phyloP scores from a whole-genome alignment of 2,888 invertebrate genomes.

The Teleogryllus oceanicus region DNA sequence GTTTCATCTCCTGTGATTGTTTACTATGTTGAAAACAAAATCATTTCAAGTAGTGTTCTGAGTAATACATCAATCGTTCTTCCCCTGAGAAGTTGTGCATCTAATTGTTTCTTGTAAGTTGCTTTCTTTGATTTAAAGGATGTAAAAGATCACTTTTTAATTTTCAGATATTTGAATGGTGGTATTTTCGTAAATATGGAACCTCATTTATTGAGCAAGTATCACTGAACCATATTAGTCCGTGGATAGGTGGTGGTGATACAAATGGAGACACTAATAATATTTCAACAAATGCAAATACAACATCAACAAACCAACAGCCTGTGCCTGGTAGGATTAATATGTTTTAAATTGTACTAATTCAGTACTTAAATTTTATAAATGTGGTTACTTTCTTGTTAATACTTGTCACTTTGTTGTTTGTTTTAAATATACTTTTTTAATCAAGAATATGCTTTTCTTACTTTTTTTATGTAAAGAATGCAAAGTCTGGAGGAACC shows the following conservation, averaged over 20 bases:
- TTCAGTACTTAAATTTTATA: neutral
- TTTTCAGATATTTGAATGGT: conserved; percentile 87
- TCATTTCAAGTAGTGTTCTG: neutral
- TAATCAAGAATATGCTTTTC: too few species aligned
- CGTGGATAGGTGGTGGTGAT: conserved; percentile 80
- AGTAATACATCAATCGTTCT: too few species aligned
- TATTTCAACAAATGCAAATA: conserved; percentile 42
- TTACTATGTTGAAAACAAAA: neutral
- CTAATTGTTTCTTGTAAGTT: neutral
- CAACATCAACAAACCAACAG: conserved; percentile 47
- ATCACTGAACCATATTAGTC: conserved; percentile 88
- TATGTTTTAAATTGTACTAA: neutral
- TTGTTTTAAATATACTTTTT: too few species aligned
- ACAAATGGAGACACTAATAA: conserved; percentile 47
- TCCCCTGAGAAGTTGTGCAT: too few species aligned
- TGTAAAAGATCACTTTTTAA: conserved; percentile 24
- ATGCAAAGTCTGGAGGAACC: conserved; percentile 96
- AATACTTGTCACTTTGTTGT: neutral
- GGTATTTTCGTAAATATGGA: conserved; percentile 98
- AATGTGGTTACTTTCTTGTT: neutral
- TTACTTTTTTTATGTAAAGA: conserved; percentile 52
- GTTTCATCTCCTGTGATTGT: neutral
- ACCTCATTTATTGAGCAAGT: conserved; percentile 97
- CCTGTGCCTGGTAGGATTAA: conserved; percentile 50
- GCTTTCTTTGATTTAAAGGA: neutral